Evolutionary conservation across 2,888 invertebrate genomes (phyloP), one percentile per base, ranked within the genome.

Genomic region (Clivina fossor): DNA sequence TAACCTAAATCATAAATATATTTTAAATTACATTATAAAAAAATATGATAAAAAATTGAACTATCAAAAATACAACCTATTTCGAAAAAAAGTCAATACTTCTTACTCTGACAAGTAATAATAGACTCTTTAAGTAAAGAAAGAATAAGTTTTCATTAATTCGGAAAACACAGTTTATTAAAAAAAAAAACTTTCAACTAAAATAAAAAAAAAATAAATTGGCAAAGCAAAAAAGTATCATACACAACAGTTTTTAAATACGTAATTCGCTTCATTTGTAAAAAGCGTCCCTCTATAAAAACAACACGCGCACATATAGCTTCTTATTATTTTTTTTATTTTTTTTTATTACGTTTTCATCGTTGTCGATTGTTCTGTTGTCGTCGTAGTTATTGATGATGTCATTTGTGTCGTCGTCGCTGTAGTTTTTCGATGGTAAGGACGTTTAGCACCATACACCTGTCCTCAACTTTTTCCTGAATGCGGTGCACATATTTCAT

Each of bases 401-500:
- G 15, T 38, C 19, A 13, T 15, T 3, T 11, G 11, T 11, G 37
- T 48, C 3, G 37, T 26, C 61, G 61, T 58, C 43, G 56, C 59
- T 46, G 51, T 41, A 38, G 32, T 54, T 55, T 56, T 53, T 55
- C 62, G 59, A 56, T 61, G 57, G 35, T 63, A 61, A 28, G 62
- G 61, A 63, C 66, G 65, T 57, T 65, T 69, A 35, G 64, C 13
- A 33, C 47, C 63, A 58, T 62, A 63, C 49, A 68, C 66, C 62
- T 66, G 65, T 63, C 69, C 73, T 74, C 74, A 74, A 74, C 74
- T 74, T 41, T 55, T 55, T 22, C 38, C 38, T 16, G 55, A 30
- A 60, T 71, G 76, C 22, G 74, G 68, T 56, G 74, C 71, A 57
- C 76, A 78, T 64, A 86, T 74, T 70, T 90, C 90, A 61, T 83